phyloP scores from a whole-genome alignment of 2,797 vertebrate species.

The Rhodeus uyekii region DNA sequence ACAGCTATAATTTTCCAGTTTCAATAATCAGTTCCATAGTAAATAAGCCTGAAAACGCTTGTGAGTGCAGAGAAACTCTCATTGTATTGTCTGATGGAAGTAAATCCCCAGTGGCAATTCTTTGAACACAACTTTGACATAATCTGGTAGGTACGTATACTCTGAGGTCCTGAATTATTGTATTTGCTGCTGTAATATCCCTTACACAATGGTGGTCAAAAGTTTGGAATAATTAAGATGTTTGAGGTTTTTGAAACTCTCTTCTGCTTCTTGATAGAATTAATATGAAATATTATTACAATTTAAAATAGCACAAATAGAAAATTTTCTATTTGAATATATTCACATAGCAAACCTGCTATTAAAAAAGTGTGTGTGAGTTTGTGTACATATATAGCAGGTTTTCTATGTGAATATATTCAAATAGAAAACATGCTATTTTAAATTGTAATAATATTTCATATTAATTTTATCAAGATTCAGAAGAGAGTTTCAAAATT shows the following conservation, averaged over 20 bases:
- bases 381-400: no score
- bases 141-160: background rate
- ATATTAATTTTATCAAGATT: no score
- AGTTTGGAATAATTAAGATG: background rate
- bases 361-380: no score
- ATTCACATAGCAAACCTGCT: no score
- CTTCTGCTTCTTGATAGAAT: no score
- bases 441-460: no score
- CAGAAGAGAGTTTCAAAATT: no score
- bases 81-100: background rate
- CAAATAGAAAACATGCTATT: no score
- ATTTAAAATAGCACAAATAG: no score
- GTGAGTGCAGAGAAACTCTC: background rate
- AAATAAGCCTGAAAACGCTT: background rate
- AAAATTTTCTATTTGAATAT: no score
- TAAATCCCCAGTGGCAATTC: background rate
- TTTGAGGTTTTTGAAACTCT: background rate
- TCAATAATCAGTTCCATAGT: background rate
- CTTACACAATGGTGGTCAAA: background rate
- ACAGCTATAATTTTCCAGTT: background rate
- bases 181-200: background rate
- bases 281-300: no score
- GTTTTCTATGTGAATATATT: no score
- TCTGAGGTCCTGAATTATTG: background rate
- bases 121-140: background rate